Percentiles rank a stretch among this genome's conserved stretches.
Conservation (phyloP, 1,140 invertebrate species). For the Patella vulgata region DNA sequence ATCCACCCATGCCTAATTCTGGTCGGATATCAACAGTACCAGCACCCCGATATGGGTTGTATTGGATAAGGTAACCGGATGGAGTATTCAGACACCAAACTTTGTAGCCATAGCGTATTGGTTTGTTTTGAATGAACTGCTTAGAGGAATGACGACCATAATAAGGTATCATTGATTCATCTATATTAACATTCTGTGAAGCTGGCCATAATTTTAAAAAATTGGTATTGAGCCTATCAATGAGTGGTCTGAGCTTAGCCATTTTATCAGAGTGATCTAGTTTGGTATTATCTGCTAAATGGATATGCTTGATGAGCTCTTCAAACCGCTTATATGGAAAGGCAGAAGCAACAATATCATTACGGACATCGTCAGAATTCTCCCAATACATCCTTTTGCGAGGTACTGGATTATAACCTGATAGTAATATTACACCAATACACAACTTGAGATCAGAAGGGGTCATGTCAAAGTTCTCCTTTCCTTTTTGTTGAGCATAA, state of each 20-base stretch:
- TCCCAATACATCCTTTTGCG: constrained; percentile 24
- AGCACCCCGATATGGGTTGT: constrained; percentile 29
- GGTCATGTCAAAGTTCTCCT: not conserved
- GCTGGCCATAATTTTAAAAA: constrained; percentile 1
- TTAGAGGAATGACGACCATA: not conserved
- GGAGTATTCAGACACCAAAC: constrained; percentile 26
- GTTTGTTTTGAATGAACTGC: constrained; percentile 11
- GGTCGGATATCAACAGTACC: too few species aligned
- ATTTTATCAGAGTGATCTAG: constrained; percentile 5
- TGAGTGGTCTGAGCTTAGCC: not conserved
- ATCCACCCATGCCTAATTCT: constrained; percentile 18
- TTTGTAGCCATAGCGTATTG: constrained; percentile 12
- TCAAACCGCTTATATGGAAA: constrained; percentile 20
- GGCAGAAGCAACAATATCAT: constrained; percentile 9
- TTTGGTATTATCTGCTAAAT: not conserved
- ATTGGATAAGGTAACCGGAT: constrained; percentile 24
- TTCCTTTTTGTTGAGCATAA: constrained; percentile 1
- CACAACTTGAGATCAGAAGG: constrained; percentile 6
- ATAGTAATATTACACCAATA: constrained; percentile 13
- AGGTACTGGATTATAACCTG: too few species aligned
- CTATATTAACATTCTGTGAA: constrained; percentile 9
- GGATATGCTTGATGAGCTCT: constrained; percentile 13
- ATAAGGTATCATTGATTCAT: constrained; percentile 5
- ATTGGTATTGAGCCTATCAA: not conserved
- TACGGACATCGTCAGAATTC: constrained; percentile 13